A percentile compares a stretch with the other conserved stretches of the same genome.
phyloP scores from a whole-genome alignment of 1,140 invertebrate genomes.

The Nilaparvata lugens region DNA sequence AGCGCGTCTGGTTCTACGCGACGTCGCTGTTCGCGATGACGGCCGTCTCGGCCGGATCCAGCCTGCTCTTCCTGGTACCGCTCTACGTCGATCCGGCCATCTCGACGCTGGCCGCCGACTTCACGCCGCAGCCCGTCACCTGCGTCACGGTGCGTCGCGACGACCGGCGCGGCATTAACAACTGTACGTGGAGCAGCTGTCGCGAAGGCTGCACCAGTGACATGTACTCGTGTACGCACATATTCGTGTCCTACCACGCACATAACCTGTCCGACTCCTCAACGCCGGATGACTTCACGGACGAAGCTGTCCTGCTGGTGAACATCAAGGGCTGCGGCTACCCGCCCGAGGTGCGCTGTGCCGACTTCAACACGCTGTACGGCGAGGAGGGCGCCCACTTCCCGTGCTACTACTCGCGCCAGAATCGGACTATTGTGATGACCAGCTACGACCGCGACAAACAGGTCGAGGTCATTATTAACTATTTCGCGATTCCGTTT shows the following conservation, averaged over 20 bases:
- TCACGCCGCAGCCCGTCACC: slow-evolving; percentile 63
- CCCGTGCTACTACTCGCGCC: slow-evolving; percentile 73
- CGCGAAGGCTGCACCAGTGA: slow-evolving; percentile 81
- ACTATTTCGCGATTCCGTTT: slow-evolving; percentile 71
- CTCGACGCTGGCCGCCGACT: slow-evolving; percentile 74
- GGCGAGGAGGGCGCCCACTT: slow-evolving; percentile 66
- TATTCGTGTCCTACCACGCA: slow-evolving; percentile 62
- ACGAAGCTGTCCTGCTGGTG: slow-evolving; percentile 59
- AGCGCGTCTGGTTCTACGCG: slow-evolving; percentile 65
- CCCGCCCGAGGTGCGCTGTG: slow-evolving; percentile 73
- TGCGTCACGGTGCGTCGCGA: slow-evolving; percentile 68
- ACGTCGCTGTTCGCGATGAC: slow-evolving; percentile 67
- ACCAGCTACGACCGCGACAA: slow-evolving; percentile 68
- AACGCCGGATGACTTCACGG: slow-evolving; percentile 15
- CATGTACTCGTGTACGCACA: slow-evolving; percentile 74
- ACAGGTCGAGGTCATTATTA: slow-evolving; percentile 65
- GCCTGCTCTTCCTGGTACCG: slow-evolving; percentile 75
- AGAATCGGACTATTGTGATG: slow-evolving; percentile 69
- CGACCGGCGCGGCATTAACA: slow-evolving; percentile 63
- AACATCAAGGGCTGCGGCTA: slow-evolving; percentile 86
- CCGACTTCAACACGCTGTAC: slow-evolving; percentile 66
- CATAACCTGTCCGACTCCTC: slow-evolving; percentile 16
- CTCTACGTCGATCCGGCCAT: slow-evolving; percentile 86
- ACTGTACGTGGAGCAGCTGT: slow-evolving; percentile 80
- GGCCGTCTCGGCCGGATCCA: slow-evolving; percentile 69